Evolutionary conservation across 2,888 invertebrate species (phyloP).

Genomic region (Clivina fossor): DNA sequence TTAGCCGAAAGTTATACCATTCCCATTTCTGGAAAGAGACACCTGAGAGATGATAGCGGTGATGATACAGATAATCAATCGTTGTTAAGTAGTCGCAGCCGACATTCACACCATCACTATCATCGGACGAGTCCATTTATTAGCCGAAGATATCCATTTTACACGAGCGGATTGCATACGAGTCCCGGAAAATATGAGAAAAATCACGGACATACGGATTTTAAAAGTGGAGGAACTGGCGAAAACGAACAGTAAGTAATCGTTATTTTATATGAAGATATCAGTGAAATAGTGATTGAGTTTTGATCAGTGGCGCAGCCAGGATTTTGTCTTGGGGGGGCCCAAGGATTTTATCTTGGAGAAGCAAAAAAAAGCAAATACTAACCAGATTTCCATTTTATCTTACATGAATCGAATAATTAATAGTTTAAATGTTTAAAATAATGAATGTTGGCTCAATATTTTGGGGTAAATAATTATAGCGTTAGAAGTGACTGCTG

Average conservation of each 20-base stretch:
- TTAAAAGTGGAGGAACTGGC: neutral
- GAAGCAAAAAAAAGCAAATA: no score
- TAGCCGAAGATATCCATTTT: conserved; percentile 37
- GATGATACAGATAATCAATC: conserved; percentile 63
- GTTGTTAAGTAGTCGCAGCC: conserved; percentile 51
- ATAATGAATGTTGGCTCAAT: no score
- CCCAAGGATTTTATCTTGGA: no score
- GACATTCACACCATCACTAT: conserved; percentile 26
- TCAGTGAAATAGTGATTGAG: neutral
- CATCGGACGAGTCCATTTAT: conserved; percentile 30
- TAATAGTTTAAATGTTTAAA: no score
- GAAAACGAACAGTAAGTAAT: conserved; percentile 15
- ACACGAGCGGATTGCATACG: conserved; percentile 14
- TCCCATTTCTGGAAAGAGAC: conserved; percentile 48
- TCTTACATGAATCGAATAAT: no score
- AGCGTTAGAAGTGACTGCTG: no score
- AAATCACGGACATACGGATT: conserved; percentile 16
- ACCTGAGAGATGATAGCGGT: conserved; percentile 55
- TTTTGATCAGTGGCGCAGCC: no score
- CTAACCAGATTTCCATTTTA: no score
- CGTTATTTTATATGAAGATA: neutral
- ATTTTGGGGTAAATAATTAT: no score
- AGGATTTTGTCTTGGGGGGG: no score
- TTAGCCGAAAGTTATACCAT: conserved; percentile 75
- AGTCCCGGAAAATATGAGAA: conserved; percentile 19